These are phyloP conservation scores for Sparus aurata DNA, from an alignment of 2,797 vertebrate genomes.

Conservation along the genomic window DNA sequence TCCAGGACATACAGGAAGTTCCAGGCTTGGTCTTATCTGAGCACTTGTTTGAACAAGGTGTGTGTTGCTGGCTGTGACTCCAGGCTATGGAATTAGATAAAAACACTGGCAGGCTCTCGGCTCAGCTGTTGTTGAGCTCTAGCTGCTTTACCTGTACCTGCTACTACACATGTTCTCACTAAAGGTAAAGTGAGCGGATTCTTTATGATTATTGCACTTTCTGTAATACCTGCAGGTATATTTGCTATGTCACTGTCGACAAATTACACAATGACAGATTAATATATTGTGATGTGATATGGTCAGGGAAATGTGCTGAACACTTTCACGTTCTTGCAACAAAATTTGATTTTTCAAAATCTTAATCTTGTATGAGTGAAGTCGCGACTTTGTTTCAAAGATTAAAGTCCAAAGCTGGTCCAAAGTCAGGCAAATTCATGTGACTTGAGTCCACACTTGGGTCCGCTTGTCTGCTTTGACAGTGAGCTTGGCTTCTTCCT, in stretches of 20 bases:
- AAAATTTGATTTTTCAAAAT: not conserved
- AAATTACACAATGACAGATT: not conserved
- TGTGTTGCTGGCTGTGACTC: constrained; percentile 29
- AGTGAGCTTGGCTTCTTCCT: not conserved
- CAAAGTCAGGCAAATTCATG: not conserved
- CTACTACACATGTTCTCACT: constrained; percentile 10
- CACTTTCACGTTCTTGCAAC: not conserved
- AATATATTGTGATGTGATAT: too few relatives aligned
- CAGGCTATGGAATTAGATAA: constrained; percentile 39
- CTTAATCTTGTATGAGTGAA: not conserved
- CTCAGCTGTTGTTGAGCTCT: constrained; percentile 22
- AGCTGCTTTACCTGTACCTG: constrained; percentile 37
- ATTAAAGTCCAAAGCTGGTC: not conserved
- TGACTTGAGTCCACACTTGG: not conserved
- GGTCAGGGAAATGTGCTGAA: not conserved
- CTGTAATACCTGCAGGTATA: not conserved
- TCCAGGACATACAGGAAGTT: constrained; percentile 45
- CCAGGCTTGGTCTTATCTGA: constrained; percentile 16
- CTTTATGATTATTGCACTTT: not conserved
- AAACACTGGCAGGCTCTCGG: constrained; percentile 4
- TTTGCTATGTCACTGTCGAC: not conserved
- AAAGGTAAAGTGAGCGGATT: not conserved
- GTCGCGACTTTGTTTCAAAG: not conserved
- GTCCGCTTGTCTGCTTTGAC: not conserved
- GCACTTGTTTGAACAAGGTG: constrained; percentile 52